Evolutionary conservation across 1,140 invertebrate genomes (phyloP).

Genomic region (Conus ventricosus): DNA sequence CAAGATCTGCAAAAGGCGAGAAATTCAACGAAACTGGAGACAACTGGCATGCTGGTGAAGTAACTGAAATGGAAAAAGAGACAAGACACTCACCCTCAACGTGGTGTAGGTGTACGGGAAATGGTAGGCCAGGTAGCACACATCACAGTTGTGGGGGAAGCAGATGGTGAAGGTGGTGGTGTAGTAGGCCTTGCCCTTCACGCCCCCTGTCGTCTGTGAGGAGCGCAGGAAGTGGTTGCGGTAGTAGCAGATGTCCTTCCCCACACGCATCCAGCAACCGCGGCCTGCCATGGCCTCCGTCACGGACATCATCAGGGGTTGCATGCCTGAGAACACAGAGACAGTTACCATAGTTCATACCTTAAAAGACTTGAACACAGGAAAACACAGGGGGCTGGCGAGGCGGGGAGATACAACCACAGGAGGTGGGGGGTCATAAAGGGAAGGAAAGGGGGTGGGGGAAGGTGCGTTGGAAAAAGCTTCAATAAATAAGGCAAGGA

Average conservation of each 20-base stretch:
- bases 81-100: slow-evolving; percentile 74
- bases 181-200: slow-evolving; percentile 81
- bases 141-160: slow-evolving; percentile 92
- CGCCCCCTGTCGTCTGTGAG: slow-evolving; percentile 73
- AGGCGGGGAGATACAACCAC: too few relatives aligned
- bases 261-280: slow-evolving; percentile 84
- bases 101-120: slow-evolving; percentile 96
- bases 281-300: slow-evolving; percentile 81
- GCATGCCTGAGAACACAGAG: slow-evolving; percentile 81
- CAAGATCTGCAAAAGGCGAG: too few relatives aligned
- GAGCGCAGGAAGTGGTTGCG: slow-evolving; percentile 73
- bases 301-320: slow-evolving; percentile 92
- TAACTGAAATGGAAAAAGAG: background rate
- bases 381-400: too few relatives aligned
- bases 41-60: background rate
- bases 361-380: too few relatives aligned
- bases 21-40: background rate
- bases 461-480: too few relatives aligned
- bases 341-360: too few relatives aligned
- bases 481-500: too few relatives aligned
- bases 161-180: slow-evolving; percentile 95
- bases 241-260: slow-evolving; percentile 89
- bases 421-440: too few relatives aligned
- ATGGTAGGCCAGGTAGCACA: slow-evolving; percentile 95
- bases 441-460: too few relatives aligned